Evolutionary conservation across 92 coral and sea anemone genomes (phyloP), one percentile per base, ranked within the genome.

Genomic region (Phenganax stokvisi): DNA sequence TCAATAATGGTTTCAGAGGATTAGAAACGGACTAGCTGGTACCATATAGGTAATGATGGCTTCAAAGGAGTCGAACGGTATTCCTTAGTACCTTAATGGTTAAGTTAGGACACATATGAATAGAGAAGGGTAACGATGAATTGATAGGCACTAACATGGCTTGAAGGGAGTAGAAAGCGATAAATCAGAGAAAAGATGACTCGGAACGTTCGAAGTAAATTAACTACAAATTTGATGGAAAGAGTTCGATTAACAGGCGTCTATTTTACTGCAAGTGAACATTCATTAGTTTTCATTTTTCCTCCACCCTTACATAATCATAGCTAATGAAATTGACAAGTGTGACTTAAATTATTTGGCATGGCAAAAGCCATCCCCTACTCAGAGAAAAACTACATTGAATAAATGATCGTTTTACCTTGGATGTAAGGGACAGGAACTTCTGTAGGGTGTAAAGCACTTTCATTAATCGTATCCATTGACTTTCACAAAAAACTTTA

Each of bases 381-480:
- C 63, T 37, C 63, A 57, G 63, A 2, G 7, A 3, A 57, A n/a
- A 11, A 57, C 3, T 11, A 57, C 3, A 57, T n/a, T 11, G 17
- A 12, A 1, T 57, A 12, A 57, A 57, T 37, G 47, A 37, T 37
- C 47, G 47, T 66, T 68, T 68, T 68, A 68, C 73, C 73, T 68
- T 68, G 13, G 0, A 29, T 28, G 11, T 17, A 12, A 12, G 73
- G 6, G 17, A 37, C 54, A 17, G 47, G 53, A 29, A 12, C 73
- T 10, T 68, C 73, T 0, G 31, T 68, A 10, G 73, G 47, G 29
- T 30, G 73, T 37, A 37, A 37, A 53, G 53, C 6, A 28, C 10
- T 15, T 68, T 68, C 73, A 8, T 37, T 68, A 27, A 68, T 68
- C 9, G 73, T 68, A 30, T 68, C 73, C 73, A 68, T 68, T 37